Base-by-base conservation (phyloP, 2,113 vertebrate species). In the Vulpes ferrilata region DNA sequence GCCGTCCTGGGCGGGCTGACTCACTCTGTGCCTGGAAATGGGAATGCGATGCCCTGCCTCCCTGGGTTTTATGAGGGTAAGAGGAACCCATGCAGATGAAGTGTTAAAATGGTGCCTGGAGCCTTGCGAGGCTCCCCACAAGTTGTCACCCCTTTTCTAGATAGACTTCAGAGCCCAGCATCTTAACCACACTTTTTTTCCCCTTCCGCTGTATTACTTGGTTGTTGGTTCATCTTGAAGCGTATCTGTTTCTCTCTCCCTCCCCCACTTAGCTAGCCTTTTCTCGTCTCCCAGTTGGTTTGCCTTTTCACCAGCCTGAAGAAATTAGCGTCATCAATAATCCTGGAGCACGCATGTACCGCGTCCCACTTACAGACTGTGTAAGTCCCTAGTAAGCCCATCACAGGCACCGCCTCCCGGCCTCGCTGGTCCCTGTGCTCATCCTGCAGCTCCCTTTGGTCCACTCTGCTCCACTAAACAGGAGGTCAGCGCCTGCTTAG, bases 51-150 rank as follows among this genome's bases (percentile, higher is more conserved):
- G 64, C 5, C 32, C 59, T 3, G 4, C 53, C 11, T 86, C 30
- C 57, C 0, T 11, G 15, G 38, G 30, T 48, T 20, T 62, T 8
- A 0, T 48, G 59, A 60, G 10, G 32, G 16, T 48, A 38, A 51
- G 67, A 4, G 25, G 88, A 23, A 27, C 30, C 55, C 43, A 16
- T 20, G 0, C 27, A 0, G 2, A 1, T 0, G 6, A n/a, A 0
- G 20, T 12, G 11, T 57, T 30, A 15, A 1, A 32, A 6, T 19
- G 48, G 82, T 3, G 3, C 32, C 53, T 25, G 51, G 6, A 17
- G 38, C 2, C 9, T 15, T 11, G 2, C 7, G 4, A 83, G 83
- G 30, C 69, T 43, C 30, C 5, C 22, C 17, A 4, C 0, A 22
- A 8, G 16, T 20, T 3, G 3, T 20, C 74, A 2, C 6, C 32